Base-by-base conservation (phyloP, 1,140 invertebrate genomes). In the Potamilus streckersoni region DNA sequence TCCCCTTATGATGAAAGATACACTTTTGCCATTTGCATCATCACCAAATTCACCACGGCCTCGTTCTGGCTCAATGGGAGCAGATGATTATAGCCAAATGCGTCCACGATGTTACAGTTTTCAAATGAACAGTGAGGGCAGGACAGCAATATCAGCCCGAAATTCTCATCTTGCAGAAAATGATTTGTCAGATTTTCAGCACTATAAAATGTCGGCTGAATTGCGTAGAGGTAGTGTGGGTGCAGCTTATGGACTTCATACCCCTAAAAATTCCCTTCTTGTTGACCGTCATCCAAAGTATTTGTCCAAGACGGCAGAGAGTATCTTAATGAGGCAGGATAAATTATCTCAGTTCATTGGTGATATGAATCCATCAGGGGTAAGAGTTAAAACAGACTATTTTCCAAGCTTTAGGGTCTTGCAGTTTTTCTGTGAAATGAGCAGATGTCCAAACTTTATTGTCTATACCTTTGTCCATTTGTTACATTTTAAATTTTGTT, bases 101-200 rank as follows among this genome's bases (percentile, higher is more conserved):
- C 76, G 86, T 14, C 83, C 82, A n/a, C 74, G 85, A 12, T 87
- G 85, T 71, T 86, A 86, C 69, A 87, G 87, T 78, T 86, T 86
- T 74, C 87, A 88, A 73, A 76, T 86, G 72, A 86, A 86, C 71
- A 85, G 83, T 74, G 87, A 87, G 60, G 85, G 84, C 6, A 67
- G 81, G 23, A 84, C 85, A 16, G 64, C 70, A 49, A 74, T 74
- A 19, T 76, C 79, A 19, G 73, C 75, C 58, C 73, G 79, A 55
- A 67, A 62, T 57, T 65, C 56, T 62, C 73, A 79, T 58, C 73
- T 79, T 60, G 55, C 64, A 27, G 84, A 86, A 3, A 59, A 66
- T 2, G 81, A 84, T 16, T 74, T 76, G 66, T 56, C 76, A 0
- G 83, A 84, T 16, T 68, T 74, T 38, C 73, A 76, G 62, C 76